phyloP scores from a whole-genome alignment of 2,797 vertebrate genomes.

The Caiman crocodilus region DNA sequence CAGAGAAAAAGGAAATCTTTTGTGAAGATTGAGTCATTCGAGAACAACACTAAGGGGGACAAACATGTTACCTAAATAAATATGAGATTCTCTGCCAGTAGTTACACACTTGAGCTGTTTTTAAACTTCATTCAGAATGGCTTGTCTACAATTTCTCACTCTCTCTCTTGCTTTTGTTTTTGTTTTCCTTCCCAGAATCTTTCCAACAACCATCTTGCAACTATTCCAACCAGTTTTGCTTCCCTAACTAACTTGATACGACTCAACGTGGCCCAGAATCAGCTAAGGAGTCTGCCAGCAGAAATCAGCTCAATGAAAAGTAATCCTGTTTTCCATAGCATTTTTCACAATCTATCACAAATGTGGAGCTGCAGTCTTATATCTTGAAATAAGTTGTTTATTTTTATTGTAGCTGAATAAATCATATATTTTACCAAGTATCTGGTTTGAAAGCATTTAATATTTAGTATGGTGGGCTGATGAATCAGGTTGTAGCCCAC shows the following conservation, averaged over 20 bases:
- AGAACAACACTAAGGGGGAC: background rate
- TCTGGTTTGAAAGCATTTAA: too few relatives aligned
- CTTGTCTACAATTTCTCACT: constrained; percentile 5
- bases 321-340: constrained; percentile 58
- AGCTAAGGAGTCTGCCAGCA: constrained; percentile 83
- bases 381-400: too few relatives aligned
- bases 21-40: background rate
- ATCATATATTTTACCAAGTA: too few relatives aligned
- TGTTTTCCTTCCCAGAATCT: constrained; percentile 81
- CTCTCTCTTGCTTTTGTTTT: background rate
- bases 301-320: constrained; percentile 87
- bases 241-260: constrained; percentile 79
- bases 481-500: too few relatives aligned
- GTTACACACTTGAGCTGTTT: constrained; percentile 41
- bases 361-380: background rate
- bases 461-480: too few relatives aligned
- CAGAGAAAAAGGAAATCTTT: background rate
- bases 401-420: too few relatives aligned
- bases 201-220: constrained; percentile 84
- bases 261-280: constrained; percentile 86
- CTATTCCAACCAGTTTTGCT: constrained; percentile 82
- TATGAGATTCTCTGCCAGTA: constrained; percentile 25
- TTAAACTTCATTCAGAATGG: background rate
- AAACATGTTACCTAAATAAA: background rate
- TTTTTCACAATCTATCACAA: background rate